These are phyloP conservation scores for Scolopax rusticola DNA, from an alignment of 2,797 vertebrate species.

Conservation along the genomic window DNA sequence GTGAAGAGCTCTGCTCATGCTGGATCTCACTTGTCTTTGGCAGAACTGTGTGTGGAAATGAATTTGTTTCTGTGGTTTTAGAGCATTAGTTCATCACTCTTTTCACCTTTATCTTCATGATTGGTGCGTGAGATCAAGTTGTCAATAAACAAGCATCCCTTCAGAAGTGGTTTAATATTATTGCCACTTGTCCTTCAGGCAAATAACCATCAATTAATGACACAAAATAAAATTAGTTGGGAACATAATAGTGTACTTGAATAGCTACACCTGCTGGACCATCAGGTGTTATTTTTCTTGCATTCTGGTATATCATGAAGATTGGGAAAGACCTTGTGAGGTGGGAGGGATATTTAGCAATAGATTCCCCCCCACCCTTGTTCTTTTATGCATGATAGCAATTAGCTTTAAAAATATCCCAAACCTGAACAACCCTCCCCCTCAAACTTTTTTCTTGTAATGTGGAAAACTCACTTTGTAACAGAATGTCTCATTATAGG, in stretches of 20 bases:
- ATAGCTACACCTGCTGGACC: background rate
- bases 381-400: background rate
- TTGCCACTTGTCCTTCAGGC: background rate
- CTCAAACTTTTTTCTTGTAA: background rate
- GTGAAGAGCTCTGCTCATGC: background rate
- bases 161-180: background rate
- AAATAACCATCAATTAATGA: background rate
- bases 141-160: background rate
- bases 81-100: background rate
- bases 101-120: background rate
- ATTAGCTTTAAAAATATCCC: background rate
- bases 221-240: background rate
- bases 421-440: background rate
- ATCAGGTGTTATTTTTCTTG: accelerated
- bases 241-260: background rate
- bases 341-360: background rate
- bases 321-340: background rate
- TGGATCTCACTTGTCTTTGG: background rate
- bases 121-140: background rate
- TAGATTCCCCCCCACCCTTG: background rate
- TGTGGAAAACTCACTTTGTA: background rate
- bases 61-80: background rate
- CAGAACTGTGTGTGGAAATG: background rate
- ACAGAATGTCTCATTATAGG: background rate
- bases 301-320: background rate